Evolutionary conservation across 1,140 invertebrate species (phyloP).

Genomic region (Venturia canescens): DNA sequence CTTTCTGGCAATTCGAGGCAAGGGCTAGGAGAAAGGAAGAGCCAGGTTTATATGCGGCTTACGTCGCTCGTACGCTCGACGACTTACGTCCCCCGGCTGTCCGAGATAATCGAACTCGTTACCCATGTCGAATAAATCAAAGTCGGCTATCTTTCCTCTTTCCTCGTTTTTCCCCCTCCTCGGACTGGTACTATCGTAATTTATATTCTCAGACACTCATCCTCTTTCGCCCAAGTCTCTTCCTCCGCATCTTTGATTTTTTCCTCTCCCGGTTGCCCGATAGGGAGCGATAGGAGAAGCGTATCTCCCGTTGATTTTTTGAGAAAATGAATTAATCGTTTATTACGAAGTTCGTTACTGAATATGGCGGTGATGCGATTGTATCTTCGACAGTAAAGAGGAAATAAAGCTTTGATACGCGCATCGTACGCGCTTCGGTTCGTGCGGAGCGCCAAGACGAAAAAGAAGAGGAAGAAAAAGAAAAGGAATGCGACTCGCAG

Average conservation of each 20-base stretch:
- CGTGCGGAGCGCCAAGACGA: too few relatives aligned
- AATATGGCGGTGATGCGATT: conserved; percentile 32
- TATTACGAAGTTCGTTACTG: background rate
- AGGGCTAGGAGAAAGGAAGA: background rate
- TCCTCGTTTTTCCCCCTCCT: conserved; percentile 31
- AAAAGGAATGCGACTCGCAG: conserved; percentile 39
- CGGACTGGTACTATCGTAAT: conserved; percentile 7
- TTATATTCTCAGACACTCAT: conserved; percentile 5
- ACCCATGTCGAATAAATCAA: conserved; percentile 57
- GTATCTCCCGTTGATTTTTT: background rate
- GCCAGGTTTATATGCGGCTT: conserved; percentile 49
- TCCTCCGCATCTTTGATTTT: background rate
- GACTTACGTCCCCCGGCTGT: conserved; percentile 49
- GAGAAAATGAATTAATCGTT: conserved; percentile 39
- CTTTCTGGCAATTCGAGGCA: background rate
- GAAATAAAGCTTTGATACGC: conserved; percentile 7
- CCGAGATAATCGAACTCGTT: conserved; percentile 59
- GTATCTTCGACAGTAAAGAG: background rate
- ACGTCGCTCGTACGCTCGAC: conserved; percentile 43
- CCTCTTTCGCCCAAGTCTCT: background rate
- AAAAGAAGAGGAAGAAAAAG: conserved; percentile 21
- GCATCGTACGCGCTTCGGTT: background rate
- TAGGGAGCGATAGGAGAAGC: background rate
- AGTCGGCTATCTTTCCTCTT: conserved; percentile 19
- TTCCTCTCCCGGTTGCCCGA: background rate